Evolutionary conservation across 2,113 vertebrate species (phyloP).

Genomic region (Monopterus albus): DNA sequence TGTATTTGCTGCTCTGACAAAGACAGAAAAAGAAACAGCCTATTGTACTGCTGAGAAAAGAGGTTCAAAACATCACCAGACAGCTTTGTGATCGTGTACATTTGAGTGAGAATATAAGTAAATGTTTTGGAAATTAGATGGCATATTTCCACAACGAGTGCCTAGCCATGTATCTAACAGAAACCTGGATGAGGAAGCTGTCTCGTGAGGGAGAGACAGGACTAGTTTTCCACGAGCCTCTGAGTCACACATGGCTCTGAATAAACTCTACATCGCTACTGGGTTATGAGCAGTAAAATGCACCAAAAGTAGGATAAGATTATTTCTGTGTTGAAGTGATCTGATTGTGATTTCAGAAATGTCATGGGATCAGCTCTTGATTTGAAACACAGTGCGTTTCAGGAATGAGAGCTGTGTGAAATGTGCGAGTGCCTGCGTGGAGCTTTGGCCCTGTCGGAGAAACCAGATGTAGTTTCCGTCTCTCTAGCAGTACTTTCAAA

Average conservation of each 20-base stretch:
- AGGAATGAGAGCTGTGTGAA: conserved; percentile 45
- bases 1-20: too few species aligned
- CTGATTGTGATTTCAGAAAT: conserved; percentile 29
- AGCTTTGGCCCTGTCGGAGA: conserved; percentile 71
- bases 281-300: not conserved
- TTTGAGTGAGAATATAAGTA: not conserved
- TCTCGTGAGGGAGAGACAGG: not conserved
- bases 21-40: not conserved
- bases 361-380: conserved; percentile 30
- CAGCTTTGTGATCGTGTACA: not conserved
- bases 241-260: conserved; percentile 24
- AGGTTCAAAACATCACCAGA: not conserved
- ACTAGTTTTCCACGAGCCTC: not conserved
- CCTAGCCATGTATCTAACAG: not conserved
- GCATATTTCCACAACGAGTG: not conserved
- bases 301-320: not conserved
- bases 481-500: conserved; percentile 36
- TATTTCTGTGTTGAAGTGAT: conserved; percentile 20
- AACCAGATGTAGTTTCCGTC: conserved; percentile 78
- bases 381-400: conserved; percentile 36
- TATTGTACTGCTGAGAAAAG: not conserved
- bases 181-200: not conserved
- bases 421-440: conserved; percentile 70
- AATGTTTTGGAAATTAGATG: not conserved
- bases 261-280: conserved; percentile 26